phyloP scores from a whole-genome alignment of 2,113 vertebrate genomes.

The Brachyhypopomus gauderio region DNA sequence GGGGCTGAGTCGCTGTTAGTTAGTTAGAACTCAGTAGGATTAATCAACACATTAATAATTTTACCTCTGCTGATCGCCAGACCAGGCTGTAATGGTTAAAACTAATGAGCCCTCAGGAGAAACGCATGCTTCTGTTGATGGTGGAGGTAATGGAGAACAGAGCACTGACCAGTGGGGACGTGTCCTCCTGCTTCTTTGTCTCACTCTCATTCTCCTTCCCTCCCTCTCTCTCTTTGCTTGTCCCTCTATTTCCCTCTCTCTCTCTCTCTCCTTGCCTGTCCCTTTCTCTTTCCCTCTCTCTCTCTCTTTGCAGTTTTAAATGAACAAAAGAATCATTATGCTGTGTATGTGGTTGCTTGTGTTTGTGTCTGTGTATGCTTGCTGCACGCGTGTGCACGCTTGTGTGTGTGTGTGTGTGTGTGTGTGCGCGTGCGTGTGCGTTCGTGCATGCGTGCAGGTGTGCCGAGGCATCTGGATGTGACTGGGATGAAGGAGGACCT shows the following conservation, averaged over 20 bases:
- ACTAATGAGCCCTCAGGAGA: background rate
- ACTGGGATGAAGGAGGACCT: conserved; percentile 86
- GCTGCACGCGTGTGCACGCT: background rate
- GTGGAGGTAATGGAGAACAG: background rate
- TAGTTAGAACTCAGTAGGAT: background rate
- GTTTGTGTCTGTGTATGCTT: background rate
- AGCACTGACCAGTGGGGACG: background rate
- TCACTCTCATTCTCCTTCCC: background rate
- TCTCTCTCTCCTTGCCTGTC: background rate
- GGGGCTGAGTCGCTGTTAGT: background rate
- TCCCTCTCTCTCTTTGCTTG: background rate
- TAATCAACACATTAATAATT: conserved; percentile 3
- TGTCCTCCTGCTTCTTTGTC: background rate
- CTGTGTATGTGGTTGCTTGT: too few relatives aligned
- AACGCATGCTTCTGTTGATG: background rate
- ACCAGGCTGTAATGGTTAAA: background rate
- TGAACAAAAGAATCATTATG: too few relatives aligned
- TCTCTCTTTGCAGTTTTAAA: too few relatives aligned
- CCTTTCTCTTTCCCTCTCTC: too few relatives aligned
- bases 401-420: background rate
- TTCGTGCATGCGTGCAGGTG: conserved; percentile 72
- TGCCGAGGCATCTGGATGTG: conserved; percentile 86
- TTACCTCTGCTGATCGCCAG: background rate
- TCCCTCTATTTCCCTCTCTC: background rate
- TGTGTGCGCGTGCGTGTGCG: background rate